phyloP scores from a whole-genome alignment of 2,797 vertebrate genomes.

The Erpetoichthys calabaricus region DNA sequence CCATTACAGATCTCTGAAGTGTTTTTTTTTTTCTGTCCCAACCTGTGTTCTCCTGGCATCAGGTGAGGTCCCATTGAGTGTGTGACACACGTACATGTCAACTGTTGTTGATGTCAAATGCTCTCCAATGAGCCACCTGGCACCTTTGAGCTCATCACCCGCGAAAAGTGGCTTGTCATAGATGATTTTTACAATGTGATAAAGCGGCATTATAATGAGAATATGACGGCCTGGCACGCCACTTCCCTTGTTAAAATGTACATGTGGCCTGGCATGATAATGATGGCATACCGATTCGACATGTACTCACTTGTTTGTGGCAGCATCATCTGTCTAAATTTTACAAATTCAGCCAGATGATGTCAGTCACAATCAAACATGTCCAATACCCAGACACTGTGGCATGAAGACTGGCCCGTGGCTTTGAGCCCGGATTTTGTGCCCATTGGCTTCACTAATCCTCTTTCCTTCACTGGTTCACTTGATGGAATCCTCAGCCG shows the following conservation, averaged over 20 bases:
- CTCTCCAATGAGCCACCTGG: conserved; percentile 40
- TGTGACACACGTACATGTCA: conserved; percentile 54
- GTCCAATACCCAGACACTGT: too few species aligned
- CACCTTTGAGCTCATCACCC: conserved; percentile 35
- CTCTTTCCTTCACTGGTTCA: too few species aligned
- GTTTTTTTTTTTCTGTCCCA: conserved; percentile 38
- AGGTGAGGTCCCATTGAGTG: conserved; percentile 48
- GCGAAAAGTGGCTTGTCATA: conserved; percentile 66
- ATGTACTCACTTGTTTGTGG: not conserved
- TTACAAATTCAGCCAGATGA: conserved; percentile 11
- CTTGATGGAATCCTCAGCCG: too few species aligned
- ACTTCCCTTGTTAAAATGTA: conserved; percentile 24
- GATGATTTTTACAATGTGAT: conserved; percentile 54
- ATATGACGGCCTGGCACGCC: conserved; percentile 37
- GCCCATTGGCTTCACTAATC: too few species aligned
- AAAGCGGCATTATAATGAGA: conserved; percentile 48
- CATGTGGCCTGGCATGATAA: conserved; percentile 29
- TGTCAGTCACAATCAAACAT: too few species aligned
- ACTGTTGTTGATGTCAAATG: conserved; percentile 57
- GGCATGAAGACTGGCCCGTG: too few species aligned
- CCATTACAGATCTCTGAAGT: conserved; percentile 30
- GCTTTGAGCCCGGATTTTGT: too few species aligned
- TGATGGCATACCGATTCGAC: conserved; percentile 15
- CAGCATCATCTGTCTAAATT: conserved; percentile 27
- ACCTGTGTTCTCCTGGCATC: conserved; percentile 36